These are phyloP conservation scores for Palaemon carinicauda DNA, from an alignment of 1,140 invertebrate genomes.

Conservation along the genomic window DNA sequence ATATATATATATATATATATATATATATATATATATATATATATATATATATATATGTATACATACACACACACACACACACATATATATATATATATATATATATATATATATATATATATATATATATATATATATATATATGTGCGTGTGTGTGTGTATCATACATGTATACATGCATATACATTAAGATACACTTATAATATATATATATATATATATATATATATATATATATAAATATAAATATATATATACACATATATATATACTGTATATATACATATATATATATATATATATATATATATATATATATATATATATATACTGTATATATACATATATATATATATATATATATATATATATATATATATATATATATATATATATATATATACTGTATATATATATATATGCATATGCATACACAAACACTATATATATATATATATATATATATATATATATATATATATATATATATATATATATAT, in stretches of 20 bases:
- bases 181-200: no score
- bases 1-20: neutral
- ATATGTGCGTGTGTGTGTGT: neutral
- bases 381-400: conserved; percentile 9
- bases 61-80: neutral
- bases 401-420: neutral
- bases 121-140: neutral
- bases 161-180: neutral
- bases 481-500: no score
- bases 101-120: neutral
- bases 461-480: no score
- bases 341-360: conserved; percentile 2
- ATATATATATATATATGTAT: neutral
- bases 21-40: neutral
- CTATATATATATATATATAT: no score
- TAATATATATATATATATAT: neutral
- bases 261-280: neutral
- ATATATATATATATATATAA: no score
- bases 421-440: no score
- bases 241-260: neutral
- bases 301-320: conserved; percentile 4
- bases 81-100: no score
- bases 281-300: neutral
- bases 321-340: conserved; percentile 1
- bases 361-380: conserved; percentile 9